phyloP scores from a whole-genome alignment of 1,140 invertebrate species.

The Neuroterus valhalla region DNA sequence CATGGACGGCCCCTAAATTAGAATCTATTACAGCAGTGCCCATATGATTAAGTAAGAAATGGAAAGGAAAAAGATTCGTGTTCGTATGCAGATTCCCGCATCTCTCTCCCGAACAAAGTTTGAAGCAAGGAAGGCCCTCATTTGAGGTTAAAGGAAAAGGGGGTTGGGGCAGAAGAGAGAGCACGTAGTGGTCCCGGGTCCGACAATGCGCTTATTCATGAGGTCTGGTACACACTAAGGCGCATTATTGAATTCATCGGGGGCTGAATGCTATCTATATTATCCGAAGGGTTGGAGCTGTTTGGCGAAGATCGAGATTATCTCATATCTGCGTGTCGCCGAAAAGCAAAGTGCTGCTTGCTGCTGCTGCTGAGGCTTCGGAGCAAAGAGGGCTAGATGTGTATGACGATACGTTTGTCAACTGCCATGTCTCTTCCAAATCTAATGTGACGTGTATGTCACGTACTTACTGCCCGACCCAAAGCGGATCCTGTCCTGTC shows the following conservation, averaged over 20 bases:
- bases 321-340: conserved; percentile 70
- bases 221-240: conserved; percentile 49
- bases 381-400: conserved; percentile 62
- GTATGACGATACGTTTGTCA: conserved; percentile 69
- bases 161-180: too few species aligned
- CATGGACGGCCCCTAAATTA: too few species aligned
- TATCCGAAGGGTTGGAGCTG: conserved; percentile 69
- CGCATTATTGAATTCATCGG: conserved; percentile 69
- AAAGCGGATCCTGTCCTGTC: background rate
- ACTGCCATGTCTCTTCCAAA: conserved; percentile 68
- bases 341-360: conserved; percentile 70
- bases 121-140: background rate
- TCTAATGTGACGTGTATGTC: conserved; percentile 74
- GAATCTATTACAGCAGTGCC: too few species aligned
- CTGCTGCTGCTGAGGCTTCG: conserved; percentile 39
- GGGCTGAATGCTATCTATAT: conserved; percentile 74
- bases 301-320: conserved; percentile 74
- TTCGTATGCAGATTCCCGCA: conserved; percentile 43
- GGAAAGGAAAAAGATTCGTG: conserved; percentile 37
- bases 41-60: too few species aligned
- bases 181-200: conserved; percentile 40
- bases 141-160: conserved; percentile 1
- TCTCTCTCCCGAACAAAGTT: conserved; percentile 17
- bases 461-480: conserved; percentile 59
- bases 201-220: conserved; percentile 55